phyloP scores from a whole-genome alignment of 2,797 vertebrate species.

The Poecilia picta region DNA sequence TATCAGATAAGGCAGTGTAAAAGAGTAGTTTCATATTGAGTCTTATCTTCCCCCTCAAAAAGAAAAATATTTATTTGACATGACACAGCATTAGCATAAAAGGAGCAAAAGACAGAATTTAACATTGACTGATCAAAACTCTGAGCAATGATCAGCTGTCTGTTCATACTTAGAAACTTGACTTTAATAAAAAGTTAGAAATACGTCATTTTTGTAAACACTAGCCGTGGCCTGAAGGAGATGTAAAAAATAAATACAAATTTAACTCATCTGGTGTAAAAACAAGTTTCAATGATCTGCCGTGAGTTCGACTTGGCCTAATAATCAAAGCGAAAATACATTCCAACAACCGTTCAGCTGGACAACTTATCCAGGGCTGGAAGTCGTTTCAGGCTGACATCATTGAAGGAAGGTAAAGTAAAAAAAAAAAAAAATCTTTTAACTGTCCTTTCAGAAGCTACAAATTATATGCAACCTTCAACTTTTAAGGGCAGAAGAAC shows the following conservation, averaged over 20 bases:
- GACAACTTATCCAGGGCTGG: not conserved
- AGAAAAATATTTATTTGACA: not conserved
- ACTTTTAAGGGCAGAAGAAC: not conserved
- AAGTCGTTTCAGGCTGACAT: not conserved
- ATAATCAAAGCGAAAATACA: not conserved
- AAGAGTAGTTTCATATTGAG: not conserved
- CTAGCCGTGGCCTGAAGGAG: not conserved
- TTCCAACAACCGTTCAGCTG: not conserved
- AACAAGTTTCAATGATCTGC: not conserved
- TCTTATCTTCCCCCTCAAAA: not conserved
- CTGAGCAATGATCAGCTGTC: not conserved
- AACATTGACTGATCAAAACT: not conserved
- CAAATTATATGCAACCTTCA: not conserved
- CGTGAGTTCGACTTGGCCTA: not conserved
- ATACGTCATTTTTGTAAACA: not conserved
- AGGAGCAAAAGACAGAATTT: not conserved
- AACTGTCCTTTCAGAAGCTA: not conserved
- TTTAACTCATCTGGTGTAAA: not conserved
- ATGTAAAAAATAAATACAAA: not conserved
- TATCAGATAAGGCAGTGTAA: not conserved
- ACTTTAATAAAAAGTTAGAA: not conserved
- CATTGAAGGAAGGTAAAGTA: not conserved
- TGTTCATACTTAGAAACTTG: not conserved
- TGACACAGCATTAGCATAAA: not conserved
- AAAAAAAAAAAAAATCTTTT: not conserved